Percentiles rank a stretch among this genome's conserved stretches.
phyloP scores from a whole-genome alignment of 2,888 invertebrate genomes.

The Lydus trimaculatus region DNA sequence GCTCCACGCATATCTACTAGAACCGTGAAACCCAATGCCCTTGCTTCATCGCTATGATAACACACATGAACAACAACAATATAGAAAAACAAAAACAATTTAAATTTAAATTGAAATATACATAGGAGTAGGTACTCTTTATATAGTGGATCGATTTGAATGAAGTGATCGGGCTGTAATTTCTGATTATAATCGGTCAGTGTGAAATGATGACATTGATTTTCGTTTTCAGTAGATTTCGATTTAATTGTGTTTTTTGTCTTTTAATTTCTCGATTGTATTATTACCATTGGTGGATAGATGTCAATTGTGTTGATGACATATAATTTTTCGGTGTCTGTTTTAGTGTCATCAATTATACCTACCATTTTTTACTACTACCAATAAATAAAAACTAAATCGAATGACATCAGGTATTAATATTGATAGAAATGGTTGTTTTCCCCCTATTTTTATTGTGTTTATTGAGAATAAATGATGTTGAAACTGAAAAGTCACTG shows the following conservation, averaged over 20 bases:
- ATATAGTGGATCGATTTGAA: no score
- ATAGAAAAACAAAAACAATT: constrained; percentile 57
- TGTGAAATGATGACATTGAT: neutral
- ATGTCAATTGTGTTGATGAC: neutral
- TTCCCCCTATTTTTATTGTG: no score
- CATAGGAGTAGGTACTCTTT: no score
- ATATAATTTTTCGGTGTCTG: neutral
- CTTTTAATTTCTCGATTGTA: no score
- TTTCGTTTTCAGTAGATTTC: neutral
- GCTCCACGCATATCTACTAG: constrained; percentile 98
- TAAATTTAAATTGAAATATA: no score
- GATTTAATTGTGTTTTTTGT: no score
- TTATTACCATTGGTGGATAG: neutral
- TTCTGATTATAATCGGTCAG: neutral
- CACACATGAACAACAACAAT: no score
- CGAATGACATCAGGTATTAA: neutral
- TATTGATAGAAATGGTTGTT: neutral
- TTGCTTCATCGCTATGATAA: constrained; percentile 87
- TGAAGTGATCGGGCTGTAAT: neutral
- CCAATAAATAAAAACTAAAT: neutral
- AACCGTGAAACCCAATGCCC: constrained; percentile 91
- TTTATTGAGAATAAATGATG: neutral
- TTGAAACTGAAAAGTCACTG: neutral
- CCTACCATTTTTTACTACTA: no score
- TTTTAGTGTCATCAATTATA: neutral